These are phyloP conservation scores for Mus musculus DNA, from an alignment of 2,113 vertebrate species.

Conservation along the genomic window GRCm39 chr1:80127501-80128000, in stretches of 20 bases:
- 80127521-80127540: not conserved
- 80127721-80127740: not conserved
- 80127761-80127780: not conserved
- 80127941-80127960: not conserved
- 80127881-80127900: not conserved
- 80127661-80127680: not conserved
- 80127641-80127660: not conserved
- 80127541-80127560: not conserved
- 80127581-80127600: not conserved
- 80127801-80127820: not conserved
- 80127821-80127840: not conserved
- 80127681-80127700: not conserved
- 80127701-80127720: not conserved
- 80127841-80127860: not conserved
- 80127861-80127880: slow-evolving; percentile 35
- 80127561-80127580: not conserved
- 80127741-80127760: not conserved
- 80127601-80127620: not conserved
- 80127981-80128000: not conserved
- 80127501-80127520: not conserved
- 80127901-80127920: not conserved
- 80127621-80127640: not conserved
- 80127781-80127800: not conserved
- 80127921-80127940: not conserved
- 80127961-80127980: not conserved